These are phyloP conservation scores for Chymomyza caudatula DNA, from an alignment of 2,888 invertebrate species.

Conservation along the genomic window DNA sequence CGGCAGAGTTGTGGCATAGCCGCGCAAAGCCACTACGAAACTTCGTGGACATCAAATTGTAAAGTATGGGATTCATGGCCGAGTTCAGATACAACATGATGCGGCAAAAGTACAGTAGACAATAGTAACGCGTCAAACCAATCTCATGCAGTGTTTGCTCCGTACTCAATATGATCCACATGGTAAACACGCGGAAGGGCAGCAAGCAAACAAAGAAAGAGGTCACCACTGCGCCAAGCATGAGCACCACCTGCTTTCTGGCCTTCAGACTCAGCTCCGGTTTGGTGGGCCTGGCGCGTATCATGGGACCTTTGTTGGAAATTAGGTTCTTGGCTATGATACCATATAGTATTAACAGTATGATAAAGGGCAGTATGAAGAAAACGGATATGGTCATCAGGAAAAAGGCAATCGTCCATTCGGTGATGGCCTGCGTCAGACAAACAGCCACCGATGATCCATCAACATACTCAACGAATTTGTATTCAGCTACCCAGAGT, in stretches of 20 bases:
- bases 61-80: constrained; percentile 93
- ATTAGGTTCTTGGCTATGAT: constrained; percentile 91
- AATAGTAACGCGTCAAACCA: constrained; percentile 88
- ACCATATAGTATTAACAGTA: constrained; percentile 88
- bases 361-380: constrained; percentile 88
- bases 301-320: constrained; percentile 82
- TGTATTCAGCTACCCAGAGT: constrained; percentile 86
- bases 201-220: constrained; percentile 93
- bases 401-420: constrained; percentile 89
- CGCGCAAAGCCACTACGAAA: constrained; percentile 89
- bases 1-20: constrained; percentile 79
- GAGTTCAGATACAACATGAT: constrained; percentile 94
- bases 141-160: constrained; percentile 83
- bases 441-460: constrained; percentile 86
- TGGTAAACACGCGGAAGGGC: constrained; percentile 89
- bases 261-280: constrained; percentile 86
- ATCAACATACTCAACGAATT: constrained; percentile 84
- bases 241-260: constrained; percentile 89
- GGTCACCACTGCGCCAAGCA: constrained; percentile 91
- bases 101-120: constrained; percentile 89
- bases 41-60: constrained; percentile 94
- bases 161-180: constrained; percentile 90
- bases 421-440: constrained; percentile 86
- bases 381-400: constrained; percentile 88
- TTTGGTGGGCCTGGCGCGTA: constrained; percentile 84